Base-by-base conservation (phyloP, 2,113 vertebrate species). In the Phyllopteryx taeniolatus region DNA sequence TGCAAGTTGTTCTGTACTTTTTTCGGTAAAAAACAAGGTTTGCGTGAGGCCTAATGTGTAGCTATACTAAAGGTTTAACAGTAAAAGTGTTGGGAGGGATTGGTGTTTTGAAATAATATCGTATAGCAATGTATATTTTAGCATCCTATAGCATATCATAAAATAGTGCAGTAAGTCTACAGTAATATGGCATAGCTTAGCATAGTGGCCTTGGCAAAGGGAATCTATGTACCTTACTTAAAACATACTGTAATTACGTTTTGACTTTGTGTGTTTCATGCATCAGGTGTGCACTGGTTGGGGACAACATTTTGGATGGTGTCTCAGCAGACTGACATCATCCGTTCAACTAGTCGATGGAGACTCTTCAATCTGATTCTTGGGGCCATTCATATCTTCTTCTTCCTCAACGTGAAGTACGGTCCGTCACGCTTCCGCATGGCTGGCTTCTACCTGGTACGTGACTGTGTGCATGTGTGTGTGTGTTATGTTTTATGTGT, bases 271-370 rank as follows among this genome's bases (percentile, higher is more conserved):
- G 10, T 77, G 66, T 77, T 31, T 76, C 75, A 63, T 61, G 47
- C 47, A 5, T 76, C 73, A 95, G 95, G 95, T 61, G 79, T 87
- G 14, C 95, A 96, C 84, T 96, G 95, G 95, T 71, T 96, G 70
- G 87, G 92, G 42, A 92, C 95, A 74, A 93, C 94, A 3, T 95
- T 96, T 87, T 96, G 94, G 95, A 91, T 96, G 49, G 93, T 94
- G 22, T 93, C 94, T 60, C 95, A 95, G 89, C 94, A 95, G 87
- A 95, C 92, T 0, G 92, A 96, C 75, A 90, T 95, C 0, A 79
- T 94, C 49, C 80, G 86, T 6, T 91, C 89, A 60, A 91, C 93
- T 0, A 90, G 85, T 74, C 74, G 15, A 74, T 94, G 95, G 94
- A 91, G 91, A 70, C 64, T 96, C 42, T 95, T 95, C 80, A 95